These are phyloP conservation scores for Jordanella pulchra DNA, from an alignment of 2,797 vertebrate genomes.

Conservation along the genomic window DNA sequence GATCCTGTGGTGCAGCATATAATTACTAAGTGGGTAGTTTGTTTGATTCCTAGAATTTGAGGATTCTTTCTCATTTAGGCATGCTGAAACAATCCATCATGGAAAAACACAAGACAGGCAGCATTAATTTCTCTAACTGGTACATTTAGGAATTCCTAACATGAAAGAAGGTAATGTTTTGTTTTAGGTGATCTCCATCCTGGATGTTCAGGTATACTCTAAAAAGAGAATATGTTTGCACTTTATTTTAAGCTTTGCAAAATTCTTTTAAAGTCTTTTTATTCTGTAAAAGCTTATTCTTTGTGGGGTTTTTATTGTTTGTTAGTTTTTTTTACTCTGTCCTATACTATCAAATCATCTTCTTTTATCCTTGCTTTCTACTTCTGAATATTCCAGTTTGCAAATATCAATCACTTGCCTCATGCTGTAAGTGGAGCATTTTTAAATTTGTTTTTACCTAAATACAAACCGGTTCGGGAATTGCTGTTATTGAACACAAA, in stretches of 20 bases:
- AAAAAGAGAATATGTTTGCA: not conserved
- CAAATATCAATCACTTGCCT: not conserved
- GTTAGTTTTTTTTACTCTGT: too few relatives aligned
- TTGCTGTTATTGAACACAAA: too few relatives aligned
- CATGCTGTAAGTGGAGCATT: not conserved
- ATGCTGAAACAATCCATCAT: conserved; percentile 7
- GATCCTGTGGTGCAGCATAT: conserved; percentile 29
- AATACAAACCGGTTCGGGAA: not conserved
- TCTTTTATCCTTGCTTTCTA: not conserved
- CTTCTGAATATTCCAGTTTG: not conserved
- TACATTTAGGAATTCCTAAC: not conserved
- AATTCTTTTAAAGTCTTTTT: too few relatives aligned
- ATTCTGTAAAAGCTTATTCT: too few relatives aligned
- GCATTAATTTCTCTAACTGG: not conserved
- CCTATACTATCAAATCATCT: not conserved
- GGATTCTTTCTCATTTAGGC: conserved; percentile 8
- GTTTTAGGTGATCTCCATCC: not conserved
- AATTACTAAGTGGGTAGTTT: conserved; percentile 43
- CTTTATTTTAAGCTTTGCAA: too few relatives aligned
- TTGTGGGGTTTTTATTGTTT: too few relatives aligned
- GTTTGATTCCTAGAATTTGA: conserved; percentile 41
- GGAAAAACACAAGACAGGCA: not conserved
- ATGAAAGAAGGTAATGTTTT: not conserved
- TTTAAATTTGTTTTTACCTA: too few relatives aligned
- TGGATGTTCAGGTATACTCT: not conserved